Base-by-base conservation (phyloP, 1,140 invertebrate genomes). In the Leptoteleia sp. region DNA sequence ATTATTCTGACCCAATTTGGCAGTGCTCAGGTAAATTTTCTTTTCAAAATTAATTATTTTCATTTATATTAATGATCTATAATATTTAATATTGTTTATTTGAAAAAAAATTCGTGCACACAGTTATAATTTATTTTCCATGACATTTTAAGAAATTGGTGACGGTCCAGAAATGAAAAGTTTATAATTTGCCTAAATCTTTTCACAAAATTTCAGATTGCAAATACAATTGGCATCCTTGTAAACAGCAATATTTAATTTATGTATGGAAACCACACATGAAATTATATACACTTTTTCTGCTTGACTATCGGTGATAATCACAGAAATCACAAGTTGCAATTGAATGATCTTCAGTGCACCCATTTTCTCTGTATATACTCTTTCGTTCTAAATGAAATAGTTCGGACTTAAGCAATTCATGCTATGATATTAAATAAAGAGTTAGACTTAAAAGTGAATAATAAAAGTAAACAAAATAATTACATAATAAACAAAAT, bases 351-450 rank as follows among this genome's bases (percentile, higher is more conserved):
- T 57, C 12, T 61, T 6, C 6, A 47, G n/a, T 38, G 62, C 62
- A 65, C 62, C 62, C 48, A 54, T 65, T 65, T 65, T 65, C 62
- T 64, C 48, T 65, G 48, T 54, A 45, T 7, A 54, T 43, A 65
- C 22, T 33, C 59, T 40, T 11, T 7, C 38, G 13, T 35, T 47
- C 13, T 13, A 17, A 11, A 52, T 6, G 17, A 29, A 27, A 5
- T 1, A 8, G 1, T 45, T n/a, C 12, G n/a, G 11, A 5, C 40
- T n/a, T n/a, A n/a, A n/a, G n/a, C n/a, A n/a, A n/a, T n/a, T n/a
- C n/a, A n/a, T n/a, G n/a, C n/a, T n/a, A n/a, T n/a, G n/a, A n/a
- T n/a, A n/a, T n/a, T n/a, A n/a, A n/a, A n/a, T n/a, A n/a, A n/a
- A n/a, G n/a, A n/a, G n/a, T n/a, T n/a, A n/a, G n/a, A n/a, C n/a